Base-by-base conservation (phyloP, 2,113 vertebrate genomes). In the Anseranas semipalmata region DNA sequence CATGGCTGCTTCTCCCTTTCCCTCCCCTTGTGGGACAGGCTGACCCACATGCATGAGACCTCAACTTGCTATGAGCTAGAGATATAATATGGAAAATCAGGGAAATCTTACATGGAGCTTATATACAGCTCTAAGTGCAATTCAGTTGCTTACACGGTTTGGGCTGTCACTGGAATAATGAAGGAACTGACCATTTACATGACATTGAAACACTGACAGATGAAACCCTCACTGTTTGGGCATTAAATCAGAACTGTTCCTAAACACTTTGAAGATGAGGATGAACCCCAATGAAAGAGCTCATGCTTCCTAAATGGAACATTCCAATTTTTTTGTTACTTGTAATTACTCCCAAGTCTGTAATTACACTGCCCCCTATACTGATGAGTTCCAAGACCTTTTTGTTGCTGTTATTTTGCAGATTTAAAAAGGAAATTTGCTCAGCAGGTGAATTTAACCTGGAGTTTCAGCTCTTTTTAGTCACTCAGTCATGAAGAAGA, bases 311-410 rank as follows among this genome's bases (percentile, higher is more conserved):
- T 87, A 82, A 78, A 93, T 39, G 17, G 24, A 87, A 53, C 3
- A 41, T 68, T 55, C 74, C 5, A 4, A 1, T 6, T 58, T 60
- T 85, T 94, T 93, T 87, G 39, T 82, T 48, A 45, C 25, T 78
- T 82, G 50, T 73, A 93, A 89, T 92, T 89, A 77, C 53, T 95
- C 73, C 53, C 62, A 91, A 62, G 39, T 8, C 74, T 82, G n/a
- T 90, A 92, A 91, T 91, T 92, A 96, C 92, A 63, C 62, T 91
- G 28, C 3, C 4, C 5, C 17, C 43, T 84, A 20, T 72, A 73
- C 28, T 90, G 70, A 65, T 30, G 43, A 72, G 46, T 74, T 92
- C 66, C 48, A 87, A 79, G 56, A 72, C 10, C 35, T 82, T 90
- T 84, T 73, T 85, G 53, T 43, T 79, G 41, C 25, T 87, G 50